A percentile compares a stretch with the other conserved stretches of the same genome.
Conservation (phyloP, 2,797 vertebrate genomes). For the Notolepis coatsorum region DNA sequence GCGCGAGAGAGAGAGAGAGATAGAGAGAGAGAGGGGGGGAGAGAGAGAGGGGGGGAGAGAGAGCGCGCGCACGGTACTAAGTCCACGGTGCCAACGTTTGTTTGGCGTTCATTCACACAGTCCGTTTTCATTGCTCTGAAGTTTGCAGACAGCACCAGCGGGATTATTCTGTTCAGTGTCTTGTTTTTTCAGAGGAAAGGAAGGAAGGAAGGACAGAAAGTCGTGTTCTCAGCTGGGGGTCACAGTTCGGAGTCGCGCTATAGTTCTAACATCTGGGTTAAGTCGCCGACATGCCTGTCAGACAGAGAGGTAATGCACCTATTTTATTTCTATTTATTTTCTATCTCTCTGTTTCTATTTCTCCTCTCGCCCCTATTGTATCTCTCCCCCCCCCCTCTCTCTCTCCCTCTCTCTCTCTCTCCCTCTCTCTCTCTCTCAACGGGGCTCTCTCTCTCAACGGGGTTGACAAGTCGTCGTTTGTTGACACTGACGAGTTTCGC, state of each 20-base stretch:
- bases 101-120: too few relatives aligned
- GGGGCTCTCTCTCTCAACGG: accelerated
- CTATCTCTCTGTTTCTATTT: neutral
- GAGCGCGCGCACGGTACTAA: neutral
- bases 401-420: neutral
- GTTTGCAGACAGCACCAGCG: neutral
- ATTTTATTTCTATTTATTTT: neutral
- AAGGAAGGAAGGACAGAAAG: neutral
- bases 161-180: too few relatives aligned
- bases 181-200: neutral
- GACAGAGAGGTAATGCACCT: conserved; percentile 68
- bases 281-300: conserved; percentile 72
- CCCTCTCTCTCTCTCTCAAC: accelerated
- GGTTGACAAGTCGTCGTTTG: neutral
- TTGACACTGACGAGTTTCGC: neutral
- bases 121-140: too few relatives aligned
- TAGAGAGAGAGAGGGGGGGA: neutral
- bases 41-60: neutral
- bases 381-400: neutral
- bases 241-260: conserved; percentile 50
- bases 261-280: too few relatives aligned
- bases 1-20: neutral
- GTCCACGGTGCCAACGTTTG: neutral
- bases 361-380: neutral
- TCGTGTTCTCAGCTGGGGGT: conserved; percentile 23